Percentiles rank a stretch among this genome's conserved stretches.
These are phyloP conservation scores for Platycheirus rosarum DNA, from an alignment of 2,888 invertebrate species.

Conservation along the genomic window DNA sequence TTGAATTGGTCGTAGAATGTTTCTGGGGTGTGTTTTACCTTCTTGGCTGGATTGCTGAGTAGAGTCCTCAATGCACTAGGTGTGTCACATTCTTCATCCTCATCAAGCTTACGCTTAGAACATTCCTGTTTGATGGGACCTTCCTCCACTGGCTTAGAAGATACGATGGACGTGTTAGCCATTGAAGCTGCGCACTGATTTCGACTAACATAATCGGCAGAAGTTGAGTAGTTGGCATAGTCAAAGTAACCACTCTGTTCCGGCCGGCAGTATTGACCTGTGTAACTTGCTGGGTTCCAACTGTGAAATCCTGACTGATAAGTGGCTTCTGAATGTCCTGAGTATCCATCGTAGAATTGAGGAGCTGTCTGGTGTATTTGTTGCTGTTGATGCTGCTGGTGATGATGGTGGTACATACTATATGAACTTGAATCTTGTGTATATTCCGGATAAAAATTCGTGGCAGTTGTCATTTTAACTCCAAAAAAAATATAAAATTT, in stretches of 20 bases:
- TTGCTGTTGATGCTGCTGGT: conserved; percentile 54
- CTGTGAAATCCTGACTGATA: conserved; percentile 76
- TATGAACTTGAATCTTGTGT: conserved; percentile 54
- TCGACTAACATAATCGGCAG: conserved; percentile 17
- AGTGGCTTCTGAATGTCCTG: conserved; percentile 73
- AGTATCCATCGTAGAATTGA: conserved; percentile 58
- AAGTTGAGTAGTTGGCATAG: conserved; percentile 74
- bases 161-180: neutral
- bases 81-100: conserved; percentile 74
- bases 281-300: conserved; percentile 69
- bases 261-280: conserved; percentile 45
- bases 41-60: conserved; percentile 83
- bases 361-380: conserved; percentile 31
- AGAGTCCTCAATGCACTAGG: conserved; percentile 85
- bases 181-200: neutral
- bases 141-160: neutral
- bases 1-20: conserved; percentile 80
- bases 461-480: conserved; percentile 78
- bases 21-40: conserved; percentile 80
- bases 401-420: conserved; percentile 57
- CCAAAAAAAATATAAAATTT: conserved; percentile 9
- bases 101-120: conserved; percentile 41
- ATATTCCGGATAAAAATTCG: conserved; percentile 79
- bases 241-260: conserved; percentile 59
- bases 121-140: neutral